These are phyloP conservation scores for Diarsia rubi DNA, from an alignment of 2,888 invertebrate species.

Conservation along the genomic window DNA sequence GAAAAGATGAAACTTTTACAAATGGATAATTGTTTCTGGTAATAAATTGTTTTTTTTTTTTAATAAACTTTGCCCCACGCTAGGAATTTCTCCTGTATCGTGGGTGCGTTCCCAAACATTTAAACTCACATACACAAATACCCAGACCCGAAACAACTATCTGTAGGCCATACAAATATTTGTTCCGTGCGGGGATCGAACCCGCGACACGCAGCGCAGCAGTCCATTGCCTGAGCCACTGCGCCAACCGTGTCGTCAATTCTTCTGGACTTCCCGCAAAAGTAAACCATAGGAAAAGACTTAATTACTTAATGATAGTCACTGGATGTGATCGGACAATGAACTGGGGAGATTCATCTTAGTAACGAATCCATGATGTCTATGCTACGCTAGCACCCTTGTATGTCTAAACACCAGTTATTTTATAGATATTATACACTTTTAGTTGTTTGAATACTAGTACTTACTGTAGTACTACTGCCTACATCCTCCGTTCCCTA, in stretches of 20 bases:
- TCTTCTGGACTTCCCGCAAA: slow-evolving; percentile 11
- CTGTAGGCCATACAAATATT: too few species aligned
- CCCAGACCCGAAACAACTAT: too few species aligned
- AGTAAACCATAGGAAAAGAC: slow-evolving; percentile 34
- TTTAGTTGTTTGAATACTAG: background rate
- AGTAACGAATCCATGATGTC: background rate
- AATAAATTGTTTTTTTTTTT: too few species aligned
- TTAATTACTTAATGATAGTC: slow-evolving; percentile 39
- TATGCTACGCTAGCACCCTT: background rate
- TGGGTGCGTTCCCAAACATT: too few species aligned
- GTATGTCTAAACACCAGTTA: background rate
- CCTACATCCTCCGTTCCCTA: background rate
- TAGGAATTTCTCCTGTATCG: too few species aligned
- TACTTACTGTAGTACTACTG: background rate
- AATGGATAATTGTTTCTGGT: slow-evolving; percentile 54
- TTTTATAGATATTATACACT: background rate
- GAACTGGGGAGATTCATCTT: slow-evolving; percentile 9
- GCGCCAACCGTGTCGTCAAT: too few species aligned
- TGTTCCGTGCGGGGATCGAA: too few species aligned
- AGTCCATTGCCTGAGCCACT: too few species aligned
- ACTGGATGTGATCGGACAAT: slow-evolving; percentile 13
- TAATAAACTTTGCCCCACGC: too few species aligned
- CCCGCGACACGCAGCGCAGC: too few species aligned
- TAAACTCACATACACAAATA: too few species aligned
- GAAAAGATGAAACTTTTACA: slow-evolving; percentile 32